Percentiles rank a stretch among this genome's conserved stretches.
phyloP scores from a whole-genome alignment of 1,140 invertebrate genomes.

The Drosophila bocqueti region DNA sequence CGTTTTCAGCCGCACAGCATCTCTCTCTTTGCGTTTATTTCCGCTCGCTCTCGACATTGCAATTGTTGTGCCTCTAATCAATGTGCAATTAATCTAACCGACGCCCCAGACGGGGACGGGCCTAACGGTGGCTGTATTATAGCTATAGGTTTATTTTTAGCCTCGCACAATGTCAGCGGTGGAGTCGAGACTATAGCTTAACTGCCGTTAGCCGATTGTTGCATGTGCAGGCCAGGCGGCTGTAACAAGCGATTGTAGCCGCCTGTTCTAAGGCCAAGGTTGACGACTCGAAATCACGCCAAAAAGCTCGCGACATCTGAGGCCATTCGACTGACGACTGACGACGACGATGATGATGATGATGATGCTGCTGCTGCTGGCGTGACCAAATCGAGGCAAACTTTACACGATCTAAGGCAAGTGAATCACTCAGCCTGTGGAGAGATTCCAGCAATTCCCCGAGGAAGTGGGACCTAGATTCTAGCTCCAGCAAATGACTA shows the following conservation, averaged over 20 bases:
- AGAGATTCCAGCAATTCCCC: conserved; percentile 42
- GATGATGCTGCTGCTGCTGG: conserved; percentile 33
- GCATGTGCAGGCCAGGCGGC: conserved; percentile 36
- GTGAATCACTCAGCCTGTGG: conserved; percentile 14
- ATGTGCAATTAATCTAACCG: conserved; percentile 78
- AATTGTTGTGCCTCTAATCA: conserved; percentile 69
- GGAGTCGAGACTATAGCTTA: conserved; percentile 40
- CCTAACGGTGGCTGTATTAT: conserved; percentile 62
- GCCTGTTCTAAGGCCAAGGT: conserved; percentile 74
- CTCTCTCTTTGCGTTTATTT: conserved; percentile 51
- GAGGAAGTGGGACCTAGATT: conserved; percentile 38
- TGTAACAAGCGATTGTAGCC: conserved; percentile 21
- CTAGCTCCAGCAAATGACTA: conserved; percentile 15
- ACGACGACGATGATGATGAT: conserved; percentile 35
- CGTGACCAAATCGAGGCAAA: conserved; percentile 75
- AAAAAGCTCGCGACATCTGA: conserved; percentile 73
- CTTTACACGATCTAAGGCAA: conserved; percentile 27
- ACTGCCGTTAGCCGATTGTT: conserved; percentile 66
- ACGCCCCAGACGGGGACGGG: conserved; percentile 59
- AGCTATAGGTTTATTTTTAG: conserved; percentile 69
- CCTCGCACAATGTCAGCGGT: conserved; percentile 65
- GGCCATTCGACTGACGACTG: conserved; percentile 58
- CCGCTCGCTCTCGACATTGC: conserved; percentile 63
- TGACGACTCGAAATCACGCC: conserved; percentile 58
- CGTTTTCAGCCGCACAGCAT: conserved; percentile 46